phyloP scores from a whole-genome alignment of 2,113 vertebrate species.

The Microtus oregoni region DNA sequence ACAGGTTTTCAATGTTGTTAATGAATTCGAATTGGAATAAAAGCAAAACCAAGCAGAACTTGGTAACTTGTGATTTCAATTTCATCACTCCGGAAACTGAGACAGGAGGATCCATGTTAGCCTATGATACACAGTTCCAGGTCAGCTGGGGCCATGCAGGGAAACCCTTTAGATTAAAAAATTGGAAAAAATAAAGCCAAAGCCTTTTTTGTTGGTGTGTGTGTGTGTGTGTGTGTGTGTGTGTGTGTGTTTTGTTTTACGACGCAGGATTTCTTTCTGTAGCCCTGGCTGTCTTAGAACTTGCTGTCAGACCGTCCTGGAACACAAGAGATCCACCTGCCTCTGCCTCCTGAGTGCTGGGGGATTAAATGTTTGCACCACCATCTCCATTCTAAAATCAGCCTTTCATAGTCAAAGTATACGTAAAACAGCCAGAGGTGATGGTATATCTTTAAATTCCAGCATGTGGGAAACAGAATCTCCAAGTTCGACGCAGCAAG shows the following conservation, averaged over 20 bases:
- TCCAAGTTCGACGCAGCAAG: background rate
- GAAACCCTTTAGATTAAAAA: background rate
- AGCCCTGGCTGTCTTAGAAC: background rate
- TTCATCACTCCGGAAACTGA: background rate
- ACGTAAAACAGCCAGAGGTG: background rate
- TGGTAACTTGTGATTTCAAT: background rate
- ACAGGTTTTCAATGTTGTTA: conserved; percentile 4
- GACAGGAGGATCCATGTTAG: background rate
- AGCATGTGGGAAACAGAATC: background rate
- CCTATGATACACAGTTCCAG: background rate
- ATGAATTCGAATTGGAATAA: background rate
- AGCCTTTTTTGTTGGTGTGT: background rate
- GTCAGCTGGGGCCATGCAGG: background rate
- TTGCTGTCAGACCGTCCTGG: background rate
- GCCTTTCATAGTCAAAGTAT: background rate
- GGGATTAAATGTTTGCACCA: background rate
- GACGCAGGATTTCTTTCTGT: background rate
- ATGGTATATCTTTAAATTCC: background rate
- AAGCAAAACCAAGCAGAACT: background rate
- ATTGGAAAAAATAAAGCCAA: background rate
- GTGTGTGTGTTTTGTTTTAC: background rate
- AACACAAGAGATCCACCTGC: background rate
- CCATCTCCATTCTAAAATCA: background rate
- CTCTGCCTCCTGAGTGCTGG: background rate
- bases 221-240: background rate